Percentiles rank a stretch among this genome's conserved stretches.
Evolutionary conservation across 2,113 vertebrate genomes (phyloP).

Genomic region (Emydura subglobosa): DNA sequence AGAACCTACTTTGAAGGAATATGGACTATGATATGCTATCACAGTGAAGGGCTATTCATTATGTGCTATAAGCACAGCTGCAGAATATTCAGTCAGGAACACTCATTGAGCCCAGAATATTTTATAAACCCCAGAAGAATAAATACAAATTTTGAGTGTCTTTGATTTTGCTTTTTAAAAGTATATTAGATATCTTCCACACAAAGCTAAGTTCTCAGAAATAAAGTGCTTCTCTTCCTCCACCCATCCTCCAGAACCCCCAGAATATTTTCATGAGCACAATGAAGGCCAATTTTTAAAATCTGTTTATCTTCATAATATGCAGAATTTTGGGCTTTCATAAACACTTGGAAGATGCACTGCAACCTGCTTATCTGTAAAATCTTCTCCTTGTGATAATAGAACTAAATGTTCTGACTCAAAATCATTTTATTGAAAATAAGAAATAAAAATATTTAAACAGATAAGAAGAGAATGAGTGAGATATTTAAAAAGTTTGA

Average conservation of each 20-base stretch:
- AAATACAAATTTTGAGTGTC: conserved; percentile 41
- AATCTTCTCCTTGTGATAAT: conserved; percentile 70
- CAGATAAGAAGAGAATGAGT: conserved; percentile 3
- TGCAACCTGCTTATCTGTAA: conserved; percentile 47
- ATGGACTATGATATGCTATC: conserved; percentile 47
- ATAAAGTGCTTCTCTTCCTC: background rate
- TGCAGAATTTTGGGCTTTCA: conserved; percentile 27
- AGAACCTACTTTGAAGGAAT: conserved; percentile 42
- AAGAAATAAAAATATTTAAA: conserved; percentile 59
- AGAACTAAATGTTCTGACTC: conserved; percentile 64
- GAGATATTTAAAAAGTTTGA: background rate
- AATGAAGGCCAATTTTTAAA: conserved; percentile 39
- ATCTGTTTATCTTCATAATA: conserved; percentile 25
- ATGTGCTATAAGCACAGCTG: conserved; percentile 35
- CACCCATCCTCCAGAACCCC: background rate
- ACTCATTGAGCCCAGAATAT: conserved; percentile 33
- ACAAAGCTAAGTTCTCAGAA: background rate
- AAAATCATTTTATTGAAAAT: conserved; percentile 68
- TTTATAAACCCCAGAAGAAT: conserved; percentile 42
- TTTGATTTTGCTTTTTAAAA: conserved; percentile 43
- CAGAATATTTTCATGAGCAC: background rate
- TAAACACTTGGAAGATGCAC: conserved; percentile 38
- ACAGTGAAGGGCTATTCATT: conserved; percentile 56
- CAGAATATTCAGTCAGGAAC: conserved; percentile 57
- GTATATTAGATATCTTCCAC: background rate